Evolutionary conservation across 1,140 invertebrate species (phyloP).

Genomic region (Lerema accius): DNA sequence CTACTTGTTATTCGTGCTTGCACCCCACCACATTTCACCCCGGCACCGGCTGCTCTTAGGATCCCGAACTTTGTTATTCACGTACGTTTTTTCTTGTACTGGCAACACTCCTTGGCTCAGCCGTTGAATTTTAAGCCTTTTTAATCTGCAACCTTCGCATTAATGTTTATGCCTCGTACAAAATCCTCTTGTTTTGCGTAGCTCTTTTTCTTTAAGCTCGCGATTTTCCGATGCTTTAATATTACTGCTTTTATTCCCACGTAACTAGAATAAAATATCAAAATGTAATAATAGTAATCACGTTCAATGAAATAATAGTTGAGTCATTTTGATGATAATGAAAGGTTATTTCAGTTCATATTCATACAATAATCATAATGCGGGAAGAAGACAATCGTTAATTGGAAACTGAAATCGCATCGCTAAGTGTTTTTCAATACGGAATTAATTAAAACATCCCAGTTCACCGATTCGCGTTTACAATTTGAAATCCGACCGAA

Average conservation of each 20-base stretch:
- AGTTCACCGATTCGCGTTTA: conserved; percentile 46
- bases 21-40: conserved; percentile 58
- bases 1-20: conserved; percentile 59
- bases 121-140: conserved; percentile 36
- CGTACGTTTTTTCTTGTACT: conserved; percentile 43
- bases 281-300: too few species aligned
- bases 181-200: background rate
- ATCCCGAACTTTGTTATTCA: conserved; percentile 60
- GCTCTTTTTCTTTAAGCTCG: too few species aligned
- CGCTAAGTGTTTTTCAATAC: conserved; percentile 52
- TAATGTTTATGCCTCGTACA: background rate
- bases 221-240: too few species aligned
- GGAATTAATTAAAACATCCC: conserved; percentile 58
- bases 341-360: conserved; percentile 1
- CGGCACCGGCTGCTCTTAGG: conserved; percentile 50
- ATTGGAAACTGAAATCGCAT: conserved; percentile 43
- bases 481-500: conserved; percentile 51
- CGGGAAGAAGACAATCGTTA: conserved; percentile 34
- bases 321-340: conserved; percentile 1
- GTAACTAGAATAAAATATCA: too few species aligned
- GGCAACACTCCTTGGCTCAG: conserved; percentile 36
- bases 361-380: conserved; percentile 16
- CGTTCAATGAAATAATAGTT: too few species aligned
- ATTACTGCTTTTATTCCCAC: too few species aligned
- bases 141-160: conserved; percentile 1